Conservation (phyloP, 1,140 invertebrate genomes). For the Pinna nobilis region DNA sequence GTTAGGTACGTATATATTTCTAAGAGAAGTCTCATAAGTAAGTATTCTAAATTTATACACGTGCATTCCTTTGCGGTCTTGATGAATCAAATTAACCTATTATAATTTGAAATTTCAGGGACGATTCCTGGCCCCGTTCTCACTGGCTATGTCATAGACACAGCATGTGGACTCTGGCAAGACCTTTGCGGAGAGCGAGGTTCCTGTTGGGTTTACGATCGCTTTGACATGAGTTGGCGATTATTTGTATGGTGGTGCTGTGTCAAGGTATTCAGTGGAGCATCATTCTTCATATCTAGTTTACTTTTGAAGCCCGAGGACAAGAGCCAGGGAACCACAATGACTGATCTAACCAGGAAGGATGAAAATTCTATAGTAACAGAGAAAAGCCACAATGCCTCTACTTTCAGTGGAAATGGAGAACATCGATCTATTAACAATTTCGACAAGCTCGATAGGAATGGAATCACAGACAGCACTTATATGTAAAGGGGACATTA, state of each 20-base stretch:
- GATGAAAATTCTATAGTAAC: neutral
- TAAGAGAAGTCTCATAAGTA: neutral
- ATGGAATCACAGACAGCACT: conserved; percentile 5
- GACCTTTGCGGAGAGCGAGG: conserved; percentile 64
- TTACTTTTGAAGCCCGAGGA: neutral
- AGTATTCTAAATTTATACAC: too few species aligned
- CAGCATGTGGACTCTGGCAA: conserved; percentile 70
- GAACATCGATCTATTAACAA: neutral
- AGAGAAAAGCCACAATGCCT: neutral
- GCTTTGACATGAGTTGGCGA: conserved; percentile 59
- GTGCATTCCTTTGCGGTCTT: too few species aligned
- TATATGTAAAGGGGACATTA: conserved; percentile 5
- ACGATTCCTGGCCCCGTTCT: conserved; percentile 71
- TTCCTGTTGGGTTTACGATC: conserved; percentile 73
- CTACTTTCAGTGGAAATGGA: neutral
- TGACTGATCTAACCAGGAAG: neutral
- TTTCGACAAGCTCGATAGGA: neutral
- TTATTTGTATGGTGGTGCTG: conserved; percentile 47
- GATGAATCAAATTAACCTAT: too few species aligned
- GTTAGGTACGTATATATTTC: conserved; percentile 47
- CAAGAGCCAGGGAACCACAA: neutral
- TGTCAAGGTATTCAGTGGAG: conserved; percentile 40
- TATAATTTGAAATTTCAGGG: conserved; percentile 49
- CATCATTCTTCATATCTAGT: conserved; percentile 20
- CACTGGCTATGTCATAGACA: conserved; percentile 67